Base-by-base conservation (phyloP, 2,888 invertebrate species). In the Dolichomitus sp. region DNA sequence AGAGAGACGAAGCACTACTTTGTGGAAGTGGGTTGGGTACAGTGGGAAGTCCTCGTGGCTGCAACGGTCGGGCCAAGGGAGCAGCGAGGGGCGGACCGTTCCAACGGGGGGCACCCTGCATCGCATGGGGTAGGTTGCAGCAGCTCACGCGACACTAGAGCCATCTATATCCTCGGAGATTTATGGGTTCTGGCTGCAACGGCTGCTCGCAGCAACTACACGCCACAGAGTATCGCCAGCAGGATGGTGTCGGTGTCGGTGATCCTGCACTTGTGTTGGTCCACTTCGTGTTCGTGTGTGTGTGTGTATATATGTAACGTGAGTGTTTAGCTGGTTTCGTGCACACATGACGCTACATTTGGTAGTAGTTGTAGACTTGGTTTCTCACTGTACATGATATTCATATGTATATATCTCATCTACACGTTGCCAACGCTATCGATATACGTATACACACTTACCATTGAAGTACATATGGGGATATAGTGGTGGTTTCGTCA, bases 121-220 rank as follows among this genome's bases (percentile, higher is more conserved):
- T 93, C 87, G 93, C 92, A 93, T 93, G 93, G 93, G 93, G 93
- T 93, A 93, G 92, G 90, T 92, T 90, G 91, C 90, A 83, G 90
- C 90, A 90, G 89, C 92, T 91, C 91, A 91, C 91, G 93, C 91
- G 93, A 93, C 93, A 93, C 92, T 91, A 92, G 93, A 93, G 93
- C 93, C 93, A 93, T 93, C 93, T 93, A 92, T 93, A 93, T 93
- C 91, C 92, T 87, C 69, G 84, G 87, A 92, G 93, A 93, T 93
- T 93, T 93, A 93, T 93, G 93, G 90, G 89, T 91, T 91, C 90
- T 90, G 91, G 90, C 89, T 91, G 92, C 92, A 91, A 89, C 91
- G 92, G 90, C 92, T 92, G 92, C 89, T 90, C 90, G 90, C 90
- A 90, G 90, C 92, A 90, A 89, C 89, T 91, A 91, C 90, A 90